Conservation (phyloP, 2,797 vertebrate genomes). For the Myiotriccus ornatus region DNA sequence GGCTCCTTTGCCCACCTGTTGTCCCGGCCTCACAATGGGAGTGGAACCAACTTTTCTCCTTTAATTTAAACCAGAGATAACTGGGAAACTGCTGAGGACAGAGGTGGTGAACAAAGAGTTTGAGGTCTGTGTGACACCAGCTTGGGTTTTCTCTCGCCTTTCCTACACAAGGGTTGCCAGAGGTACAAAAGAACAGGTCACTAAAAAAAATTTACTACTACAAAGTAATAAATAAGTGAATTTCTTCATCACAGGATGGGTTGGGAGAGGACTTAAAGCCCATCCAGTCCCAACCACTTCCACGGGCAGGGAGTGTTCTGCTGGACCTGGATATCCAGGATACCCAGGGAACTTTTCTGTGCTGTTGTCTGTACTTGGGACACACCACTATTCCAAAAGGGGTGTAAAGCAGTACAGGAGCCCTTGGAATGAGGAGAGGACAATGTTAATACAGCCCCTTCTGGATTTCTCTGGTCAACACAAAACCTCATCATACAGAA, state of each 20-base stretch:
- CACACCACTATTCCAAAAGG: neutral
- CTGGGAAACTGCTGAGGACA: neutral
- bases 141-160: neutral
- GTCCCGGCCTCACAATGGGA: neutral
- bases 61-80: slow-evolving; percentile 42
- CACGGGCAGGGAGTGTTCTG: neutral
- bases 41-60: slow-evolving; percentile 28
- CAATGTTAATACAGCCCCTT: neutral
- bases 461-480: neutral
- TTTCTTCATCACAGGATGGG: neutral
- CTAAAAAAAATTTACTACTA: neutral
- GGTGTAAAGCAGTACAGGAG: neutral
- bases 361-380: neutral
- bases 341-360: neutral
- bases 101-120: neutral
- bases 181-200: neutral
- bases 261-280: neutral
- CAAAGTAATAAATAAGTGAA: neutral
- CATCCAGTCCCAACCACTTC: neutral
- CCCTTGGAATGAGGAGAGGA: neutral
- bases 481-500: neutral
- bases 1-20: neutral
- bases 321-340: neutral
- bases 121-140: neutral
- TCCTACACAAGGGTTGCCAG: neutral